Evolutionary conservation across 2,888 invertebrate genomes (phyloP).

Genomic region (Cephalotes varians): DNA sequence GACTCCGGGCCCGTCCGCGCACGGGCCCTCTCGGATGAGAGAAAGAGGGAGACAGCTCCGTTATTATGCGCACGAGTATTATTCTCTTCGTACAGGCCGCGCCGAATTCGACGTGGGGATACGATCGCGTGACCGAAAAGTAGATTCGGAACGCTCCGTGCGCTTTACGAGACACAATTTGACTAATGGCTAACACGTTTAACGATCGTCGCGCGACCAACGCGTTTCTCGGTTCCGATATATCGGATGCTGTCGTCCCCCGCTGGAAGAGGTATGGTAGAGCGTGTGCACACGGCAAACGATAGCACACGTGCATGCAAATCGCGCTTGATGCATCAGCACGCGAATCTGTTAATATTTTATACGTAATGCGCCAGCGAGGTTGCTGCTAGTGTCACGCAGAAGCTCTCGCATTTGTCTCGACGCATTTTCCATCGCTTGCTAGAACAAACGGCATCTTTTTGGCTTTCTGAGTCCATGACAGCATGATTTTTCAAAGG

Average conservation of each 20-base stretch:
- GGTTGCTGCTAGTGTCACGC: background rate
- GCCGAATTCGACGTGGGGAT: conserved; percentile 40
- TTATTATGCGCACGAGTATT: conserved; percentile 53
- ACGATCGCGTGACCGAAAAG: conserved; percentile 48
- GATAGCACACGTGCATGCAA: conserved; percentile 10
- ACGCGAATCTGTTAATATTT: conserved; percentile 22
- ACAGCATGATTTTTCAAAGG: background rate
- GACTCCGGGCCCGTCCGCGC: conserved; percentile 43
- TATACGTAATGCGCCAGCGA: background rate
- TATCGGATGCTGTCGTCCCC: background rate
- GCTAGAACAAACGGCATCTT: background rate
- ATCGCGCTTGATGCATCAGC: conserved; percentile 12
- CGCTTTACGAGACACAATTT: conserved; percentile 42
- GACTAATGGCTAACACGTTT: conserved; percentile 37
- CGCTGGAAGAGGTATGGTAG: background rate
- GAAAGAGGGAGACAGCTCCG: conserved; percentile 33
- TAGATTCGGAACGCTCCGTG: conserved; percentile 13
- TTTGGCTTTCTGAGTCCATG: background rate
- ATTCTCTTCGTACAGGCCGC: conserved; percentile 17
- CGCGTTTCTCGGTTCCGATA: background rate
- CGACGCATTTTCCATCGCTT: background rate
- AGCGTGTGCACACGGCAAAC: background rate
- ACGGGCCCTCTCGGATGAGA: conserved; percentile 6
- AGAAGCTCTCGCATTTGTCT: background rate
- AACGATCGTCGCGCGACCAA: conserved; percentile 23